phyloP scores from a whole-genome alignment of 1,140 invertebrate species.

The Bombus difficillimus region DNA sequence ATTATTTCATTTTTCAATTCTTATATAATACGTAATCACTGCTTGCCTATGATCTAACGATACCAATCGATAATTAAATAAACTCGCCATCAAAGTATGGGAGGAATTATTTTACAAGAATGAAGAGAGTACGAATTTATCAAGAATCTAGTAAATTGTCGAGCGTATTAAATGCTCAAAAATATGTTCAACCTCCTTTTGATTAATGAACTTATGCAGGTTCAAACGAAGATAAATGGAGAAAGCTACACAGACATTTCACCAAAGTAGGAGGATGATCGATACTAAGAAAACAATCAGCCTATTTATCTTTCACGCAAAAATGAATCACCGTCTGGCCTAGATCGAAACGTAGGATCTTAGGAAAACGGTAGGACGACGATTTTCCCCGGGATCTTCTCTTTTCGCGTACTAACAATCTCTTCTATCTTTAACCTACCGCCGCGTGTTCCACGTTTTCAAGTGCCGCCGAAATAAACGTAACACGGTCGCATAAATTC shows the following conservation, averaged over 20 bases:
- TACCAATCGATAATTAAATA: background rate
- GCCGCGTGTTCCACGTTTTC: constrained; percentile 18
- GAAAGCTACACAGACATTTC: background rate
- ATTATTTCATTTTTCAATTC: too few species aligned
- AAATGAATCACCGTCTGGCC: background rate
- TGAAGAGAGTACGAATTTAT: background rate
- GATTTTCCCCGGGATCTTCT: constrained; percentile 9
- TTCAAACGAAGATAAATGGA: background rate
- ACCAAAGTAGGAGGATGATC: background rate
- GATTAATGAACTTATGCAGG: background rate
- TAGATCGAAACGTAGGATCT: constrained; percentile 9
- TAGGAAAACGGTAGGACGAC: background rate
- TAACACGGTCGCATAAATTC: constrained; percentile 50
- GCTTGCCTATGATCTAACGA: background rate
- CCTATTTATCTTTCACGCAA: constrained; percentile 13
- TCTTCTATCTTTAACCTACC: constrained; percentile 52
- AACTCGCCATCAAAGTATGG: background rate
- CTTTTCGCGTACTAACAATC: constrained; percentile 42
- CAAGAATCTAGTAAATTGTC: background rate
- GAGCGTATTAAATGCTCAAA: background rate
- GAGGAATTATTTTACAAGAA: background rate
- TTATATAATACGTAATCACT: background rate
- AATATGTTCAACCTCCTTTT: background rate
- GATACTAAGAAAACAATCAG: background rate
- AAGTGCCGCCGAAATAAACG: constrained; percentile 53